phyloP scores from a whole-genome alignment of 2,797 vertebrate species.

The Threskiornis aethiopicus region DNA sequence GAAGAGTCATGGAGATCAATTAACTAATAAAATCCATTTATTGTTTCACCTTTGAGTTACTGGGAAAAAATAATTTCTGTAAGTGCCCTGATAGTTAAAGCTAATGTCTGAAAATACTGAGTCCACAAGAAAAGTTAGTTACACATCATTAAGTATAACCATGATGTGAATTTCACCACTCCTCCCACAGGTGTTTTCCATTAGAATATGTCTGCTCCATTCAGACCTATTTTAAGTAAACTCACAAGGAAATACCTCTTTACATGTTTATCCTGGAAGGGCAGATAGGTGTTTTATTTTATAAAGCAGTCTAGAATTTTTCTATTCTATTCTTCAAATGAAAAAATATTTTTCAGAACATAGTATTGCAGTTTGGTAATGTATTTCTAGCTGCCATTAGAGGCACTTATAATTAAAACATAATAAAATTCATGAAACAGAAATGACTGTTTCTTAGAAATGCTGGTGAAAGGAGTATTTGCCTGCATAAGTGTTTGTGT shows the following conservation, averaged over 20 bases:
- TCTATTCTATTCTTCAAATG: constrained; percentile 29
- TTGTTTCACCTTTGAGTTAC: background rate
- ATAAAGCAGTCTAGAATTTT: constrained; percentile 14
- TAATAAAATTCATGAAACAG: background rate
- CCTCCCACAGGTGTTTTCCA: constrained; percentile 43
- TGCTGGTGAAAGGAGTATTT: background rate
- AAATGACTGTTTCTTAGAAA: background rate
- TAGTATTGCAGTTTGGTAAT: constrained; percentile 17
- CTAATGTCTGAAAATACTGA: background rate
- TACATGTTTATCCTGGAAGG: constrained; percentile 43
- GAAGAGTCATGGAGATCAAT: background rate
- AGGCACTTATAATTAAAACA: constrained; percentile 1
- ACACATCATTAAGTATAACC: background rate
- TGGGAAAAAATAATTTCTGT: background rate
- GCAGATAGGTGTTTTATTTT: constrained; percentile 15
- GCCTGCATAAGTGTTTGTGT: background rate
- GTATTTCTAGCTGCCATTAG: background rate
- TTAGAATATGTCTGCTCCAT: constrained; percentile 46
- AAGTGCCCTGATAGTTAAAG: background rate
- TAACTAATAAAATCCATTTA: background rate
- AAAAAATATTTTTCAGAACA: constrained; percentile 38
- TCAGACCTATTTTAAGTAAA: constrained; percentile 54
- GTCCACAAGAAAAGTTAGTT: background rate
- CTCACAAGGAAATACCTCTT: constrained; percentile 50
- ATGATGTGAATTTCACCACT: constrained; percentile 7